Conservation (phyloP, 2,888 invertebrate species). For the Pachydiplax longipennis region DNA sequence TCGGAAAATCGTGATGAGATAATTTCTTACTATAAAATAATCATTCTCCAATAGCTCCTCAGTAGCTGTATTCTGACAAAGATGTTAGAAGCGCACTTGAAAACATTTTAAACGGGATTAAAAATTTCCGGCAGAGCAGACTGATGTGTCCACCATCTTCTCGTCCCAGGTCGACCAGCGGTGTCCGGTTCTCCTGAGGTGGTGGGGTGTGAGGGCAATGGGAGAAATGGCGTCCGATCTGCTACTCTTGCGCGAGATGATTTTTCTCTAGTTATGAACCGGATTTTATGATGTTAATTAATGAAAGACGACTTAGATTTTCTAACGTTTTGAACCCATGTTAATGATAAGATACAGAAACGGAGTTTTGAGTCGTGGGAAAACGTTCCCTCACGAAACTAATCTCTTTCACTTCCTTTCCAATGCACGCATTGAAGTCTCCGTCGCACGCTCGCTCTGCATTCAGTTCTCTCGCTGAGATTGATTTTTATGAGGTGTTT, state of each 20-base stretch:
- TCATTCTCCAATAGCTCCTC: too few species aligned
- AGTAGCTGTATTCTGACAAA: too few species aligned
- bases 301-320: neutral
- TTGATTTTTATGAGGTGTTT: too few species aligned
- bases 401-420: neutral
- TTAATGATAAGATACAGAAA: too few species aligned
- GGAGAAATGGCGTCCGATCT: slow-evolving; percentile 34
- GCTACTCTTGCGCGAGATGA: neutral
- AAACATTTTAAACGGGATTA: neutral
- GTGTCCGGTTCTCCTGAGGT: slow-evolving; percentile 15
- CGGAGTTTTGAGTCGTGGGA: too few species aligned
- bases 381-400: too few species aligned
- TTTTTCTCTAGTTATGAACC: neutral
- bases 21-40: too few species aligned
- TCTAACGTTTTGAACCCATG: neutral
- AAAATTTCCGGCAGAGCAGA: neutral
- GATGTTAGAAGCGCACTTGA: neutral
- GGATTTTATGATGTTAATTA: neutral
- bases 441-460: neutral
- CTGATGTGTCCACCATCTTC: slow-evolving; percentile 24
- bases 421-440: neutral
- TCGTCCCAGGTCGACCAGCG: slow-evolving; percentile 12
- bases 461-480: too few species aligned
- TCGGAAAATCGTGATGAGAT: too few species aligned
- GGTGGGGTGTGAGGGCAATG: slow-evolving; percentile 1